phyloP scores from a whole-genome alignment of 2,797 vertebrate genomes.

The Acanthiza pusilla region DNA sequence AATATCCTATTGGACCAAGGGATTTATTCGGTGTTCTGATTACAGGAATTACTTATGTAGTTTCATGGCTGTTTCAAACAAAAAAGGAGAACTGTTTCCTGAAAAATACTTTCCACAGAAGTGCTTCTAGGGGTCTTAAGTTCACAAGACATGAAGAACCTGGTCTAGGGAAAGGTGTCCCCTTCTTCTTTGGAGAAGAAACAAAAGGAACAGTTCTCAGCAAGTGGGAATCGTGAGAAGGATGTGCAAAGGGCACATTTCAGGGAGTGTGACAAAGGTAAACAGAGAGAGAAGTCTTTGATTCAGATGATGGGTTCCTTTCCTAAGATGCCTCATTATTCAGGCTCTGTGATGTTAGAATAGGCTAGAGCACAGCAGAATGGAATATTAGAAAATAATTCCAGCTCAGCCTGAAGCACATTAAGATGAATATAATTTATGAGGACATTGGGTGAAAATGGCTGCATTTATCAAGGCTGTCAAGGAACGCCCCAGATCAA shows the following conservation, averaged over 20 bases:
- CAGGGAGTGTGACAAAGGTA: background rate
- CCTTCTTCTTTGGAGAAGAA: slow-evolving; percentile 39
- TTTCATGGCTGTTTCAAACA: background rate
- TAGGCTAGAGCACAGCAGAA: background rate
- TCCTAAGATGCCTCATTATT: background rate
- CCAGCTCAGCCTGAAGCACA: background rate
- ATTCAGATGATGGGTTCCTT: background rate
- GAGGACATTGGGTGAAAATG: background rate
- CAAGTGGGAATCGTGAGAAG: background rate
- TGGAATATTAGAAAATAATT: background rate
- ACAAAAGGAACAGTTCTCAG: slow-evolving; percentile 61
- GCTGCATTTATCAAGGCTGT: background rate
- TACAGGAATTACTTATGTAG: background rate
- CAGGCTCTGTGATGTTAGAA: background rate
- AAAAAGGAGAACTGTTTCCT: background rate
- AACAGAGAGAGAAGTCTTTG: background rate
- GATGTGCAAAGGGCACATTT: background rate
- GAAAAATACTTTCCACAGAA: background rate
- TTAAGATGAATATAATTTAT: background rate
- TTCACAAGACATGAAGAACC: background rate
- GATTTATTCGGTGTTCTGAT: background rate
- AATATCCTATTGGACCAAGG: background rate
- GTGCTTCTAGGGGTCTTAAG: background rate
- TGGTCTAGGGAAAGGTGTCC: too few species aligned
- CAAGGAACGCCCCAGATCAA: background rate